These are phyloP conservation scores for Eurytoma californica DNA, from an alignment of 2,888 invertebrate genomes.

Conservation along the genomic window DNA sequence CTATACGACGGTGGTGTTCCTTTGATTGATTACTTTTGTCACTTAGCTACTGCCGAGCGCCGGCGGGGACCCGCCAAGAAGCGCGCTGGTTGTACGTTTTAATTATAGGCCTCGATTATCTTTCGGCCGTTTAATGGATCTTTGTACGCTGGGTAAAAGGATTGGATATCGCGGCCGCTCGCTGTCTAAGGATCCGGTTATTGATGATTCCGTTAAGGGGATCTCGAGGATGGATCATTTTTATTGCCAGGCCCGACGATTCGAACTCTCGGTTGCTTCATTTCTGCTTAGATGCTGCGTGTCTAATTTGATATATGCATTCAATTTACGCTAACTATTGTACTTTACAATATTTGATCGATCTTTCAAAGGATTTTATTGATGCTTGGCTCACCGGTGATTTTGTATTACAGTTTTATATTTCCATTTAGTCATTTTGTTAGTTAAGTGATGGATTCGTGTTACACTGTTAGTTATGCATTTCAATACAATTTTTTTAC, in stretches of 20 bases:
- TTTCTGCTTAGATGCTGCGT: neutral
- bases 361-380: too few species aligned
- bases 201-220: constrained; percentile 50
- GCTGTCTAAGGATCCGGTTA: constrained; percentile 34
- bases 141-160: constrained; percentile 44
- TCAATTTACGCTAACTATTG: neutral
- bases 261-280: neutral
- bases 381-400: too few species aligned
- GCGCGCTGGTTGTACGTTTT: constrained; percentile 61
- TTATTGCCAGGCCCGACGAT: constrained; percentile 23
- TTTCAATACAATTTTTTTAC: too few species aligned
- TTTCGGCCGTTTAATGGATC: constrained; percentile 54
- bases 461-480: too few species aligned
- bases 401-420: too few species aligned
- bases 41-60: constrained; percentile 62
- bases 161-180: constrained; percentile 38
- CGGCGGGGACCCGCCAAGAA: constrained; percentile 25
- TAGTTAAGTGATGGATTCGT: too few species aligned
- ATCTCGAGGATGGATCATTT: constrained; percentile 32
- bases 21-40: constrained; percentile 74
- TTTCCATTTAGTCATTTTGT: too few species aligned
- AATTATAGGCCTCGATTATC: constrained; percentile 63
- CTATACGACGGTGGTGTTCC: constrained; percentile 58
- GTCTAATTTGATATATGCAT: neutral
- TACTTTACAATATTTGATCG: too few species aligned